Evolutionary conservation across 2,113 vertebrate genomes (phyloP).

Genomic region (Dermatemys mawii): DNA sequence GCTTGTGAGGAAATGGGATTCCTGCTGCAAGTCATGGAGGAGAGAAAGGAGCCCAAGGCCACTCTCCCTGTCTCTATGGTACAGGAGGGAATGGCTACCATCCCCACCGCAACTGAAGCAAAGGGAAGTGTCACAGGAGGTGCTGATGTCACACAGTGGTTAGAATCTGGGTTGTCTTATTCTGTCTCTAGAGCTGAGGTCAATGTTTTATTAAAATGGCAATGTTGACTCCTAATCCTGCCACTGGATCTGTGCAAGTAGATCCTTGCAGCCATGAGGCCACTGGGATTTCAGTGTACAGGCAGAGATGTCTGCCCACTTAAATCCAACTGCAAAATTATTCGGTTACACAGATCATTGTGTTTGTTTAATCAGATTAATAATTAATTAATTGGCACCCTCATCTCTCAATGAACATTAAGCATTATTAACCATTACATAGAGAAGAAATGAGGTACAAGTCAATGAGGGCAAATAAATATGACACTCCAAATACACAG

Average conservation of each 20-base stretch:
- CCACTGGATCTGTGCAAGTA: not conserved
- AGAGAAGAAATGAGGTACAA: not conserved
- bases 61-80: not conserved
- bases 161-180: not conserved
- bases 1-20: not conserved
- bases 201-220: not conserved
- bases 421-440: not conserved
- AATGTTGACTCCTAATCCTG: not conserved
- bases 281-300: not conserved
- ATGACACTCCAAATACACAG: not conserved
- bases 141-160: not conserved
- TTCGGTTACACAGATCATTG: not conserved
- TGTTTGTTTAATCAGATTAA: not conserved
- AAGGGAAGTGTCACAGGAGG: not conserved
- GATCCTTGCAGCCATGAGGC: not conserved
- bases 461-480: not conserved
- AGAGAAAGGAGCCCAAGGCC: not conserved
- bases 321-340: not conserved
- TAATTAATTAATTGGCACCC: too few relatives aligned
- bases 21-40: not conserved
- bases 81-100: not conserved
- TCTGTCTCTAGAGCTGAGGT: not conserved
- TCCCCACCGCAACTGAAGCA: not conserved
- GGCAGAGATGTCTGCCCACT: not conserved
- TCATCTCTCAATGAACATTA: too few relatives aligned